Conservation (phyloP, 2,113 vertebrate species). For the Apteryx mantelli region DNA sequence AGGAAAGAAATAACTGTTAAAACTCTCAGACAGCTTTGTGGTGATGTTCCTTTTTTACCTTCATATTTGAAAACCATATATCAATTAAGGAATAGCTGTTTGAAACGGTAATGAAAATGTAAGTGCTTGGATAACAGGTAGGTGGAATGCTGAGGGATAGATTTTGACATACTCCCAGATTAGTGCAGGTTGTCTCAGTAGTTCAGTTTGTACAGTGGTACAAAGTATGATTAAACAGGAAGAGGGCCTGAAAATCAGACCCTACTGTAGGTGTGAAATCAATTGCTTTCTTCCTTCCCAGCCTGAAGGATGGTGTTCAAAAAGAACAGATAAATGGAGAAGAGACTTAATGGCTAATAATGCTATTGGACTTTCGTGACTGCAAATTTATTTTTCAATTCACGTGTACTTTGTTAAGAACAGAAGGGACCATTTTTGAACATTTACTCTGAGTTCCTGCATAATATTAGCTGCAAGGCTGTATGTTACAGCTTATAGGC, state of each 20-base stretch:
- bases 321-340: neutral
- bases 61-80: fast-evolving
- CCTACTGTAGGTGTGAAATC: neutral
- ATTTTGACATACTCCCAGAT: neutral
- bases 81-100: neutral
- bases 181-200: neutral
- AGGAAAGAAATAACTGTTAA: neutral
- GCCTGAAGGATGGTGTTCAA: neutral
- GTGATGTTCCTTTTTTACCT: neutral
- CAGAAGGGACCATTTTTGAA: neutral
- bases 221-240: neutral
- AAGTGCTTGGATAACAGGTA: neutral
- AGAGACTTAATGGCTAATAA: neutral
- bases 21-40: neutral
- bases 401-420: neutral
- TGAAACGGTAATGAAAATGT: neutral
- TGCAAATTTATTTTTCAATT: neutral
- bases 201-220: neutral
- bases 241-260: too few relatives aligned
- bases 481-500: neutral
- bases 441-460: neutral
- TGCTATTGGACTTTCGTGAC: neutral
- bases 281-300: neutral
- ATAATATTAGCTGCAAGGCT: too few relatives aligned
- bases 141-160: neutral